Evolutionary conservation across 1,140 invertebrate species (phyloP), one percentile per base, ranked within the genome.

Genomic region (Drosophila sucinea): DNA sequence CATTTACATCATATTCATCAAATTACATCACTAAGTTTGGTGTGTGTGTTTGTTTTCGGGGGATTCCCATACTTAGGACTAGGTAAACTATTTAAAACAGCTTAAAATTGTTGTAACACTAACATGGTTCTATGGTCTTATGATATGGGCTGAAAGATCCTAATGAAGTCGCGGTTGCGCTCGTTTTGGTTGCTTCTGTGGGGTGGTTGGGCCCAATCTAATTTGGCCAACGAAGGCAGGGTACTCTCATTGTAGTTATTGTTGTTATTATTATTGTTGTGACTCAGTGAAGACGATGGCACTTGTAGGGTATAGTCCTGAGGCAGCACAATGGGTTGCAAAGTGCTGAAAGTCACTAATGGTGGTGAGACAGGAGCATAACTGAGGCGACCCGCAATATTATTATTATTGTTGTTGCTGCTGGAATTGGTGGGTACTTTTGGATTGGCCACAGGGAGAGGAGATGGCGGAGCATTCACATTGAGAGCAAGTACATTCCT

Each of bases 261-360:
- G 41, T 64, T 68, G 10, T 55, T 67, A 11, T 60, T 72, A 8
- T 70, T 70, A 38, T 54, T 57, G 35, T 63, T 65, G 47, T 54
- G 65, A 0, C 75, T 60, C 61, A 77, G 25, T 35, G 79, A 66
- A 51, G 47, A 30, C 23, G 76, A 60, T 60, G 84, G 77, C 60
- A 77, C 69, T 65, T 87, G 84, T 41, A 87, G 64, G 11, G 56
- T 60, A 61, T 81, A 89, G 44, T 87, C 84, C 44, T 79, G 75
- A 30, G 70, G 44, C 38, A 87, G 30, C 23, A 81, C 65, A 25
- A 87, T 84, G 6, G 84, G 84, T 38, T 89, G 84, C 68, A 87
- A 35, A 4, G 63, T 64, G 66, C 84, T 89, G 30, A 73, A 89
- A 33, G 84, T 89, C 6, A 78, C 73, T 62, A 89, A 57, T 29